Conservation (phyloP, 2,888 invertebrate genomes). For the Noctua janthina region DNA sequence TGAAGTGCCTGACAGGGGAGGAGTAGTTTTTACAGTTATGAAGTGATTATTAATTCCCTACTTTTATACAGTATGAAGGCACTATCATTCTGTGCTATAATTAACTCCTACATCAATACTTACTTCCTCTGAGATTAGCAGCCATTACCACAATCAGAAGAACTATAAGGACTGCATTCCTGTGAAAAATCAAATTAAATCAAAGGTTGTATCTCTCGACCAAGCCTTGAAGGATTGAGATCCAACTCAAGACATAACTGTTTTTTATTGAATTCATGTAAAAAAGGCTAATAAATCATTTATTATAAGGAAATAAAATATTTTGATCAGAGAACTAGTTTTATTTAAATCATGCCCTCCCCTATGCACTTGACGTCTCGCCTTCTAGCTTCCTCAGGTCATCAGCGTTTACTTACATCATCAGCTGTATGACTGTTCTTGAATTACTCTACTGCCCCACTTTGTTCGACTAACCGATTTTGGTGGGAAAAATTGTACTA, state of each 20-base stretch:
- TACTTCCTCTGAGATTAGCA: not conserved
- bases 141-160: not conserved
- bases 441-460: no score
- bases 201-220: not conserved
- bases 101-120: not conserved
- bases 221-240: not conserved
- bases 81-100: not conserved
- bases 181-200: not conserved
- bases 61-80: not conserved
- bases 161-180: not conserved
- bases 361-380: not conserved
- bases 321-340: conserved; percentile 22
- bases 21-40: conserved; percentile 89
- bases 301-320: conserved; percentile 28
- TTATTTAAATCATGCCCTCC: not conserved
- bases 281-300: conserved; percentile 23
- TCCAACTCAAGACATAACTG: not conserved
- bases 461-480: not conserved
- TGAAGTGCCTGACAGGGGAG: conserved; percentile 90
- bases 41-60: conserved; percentile 71
- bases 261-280: conserved; percentile 14
- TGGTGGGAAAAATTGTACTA: not conserved
- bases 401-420: not conserved
- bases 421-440: not conserved
- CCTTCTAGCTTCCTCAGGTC: not conserved